Percentiles rank a stretch among this genome's conserved stretches.
These are phyloP conservation scores for Chamaea fasciata DNA, from an alignment of 2,113 vertebrate species.

Conservation along the genomic window DNA sequence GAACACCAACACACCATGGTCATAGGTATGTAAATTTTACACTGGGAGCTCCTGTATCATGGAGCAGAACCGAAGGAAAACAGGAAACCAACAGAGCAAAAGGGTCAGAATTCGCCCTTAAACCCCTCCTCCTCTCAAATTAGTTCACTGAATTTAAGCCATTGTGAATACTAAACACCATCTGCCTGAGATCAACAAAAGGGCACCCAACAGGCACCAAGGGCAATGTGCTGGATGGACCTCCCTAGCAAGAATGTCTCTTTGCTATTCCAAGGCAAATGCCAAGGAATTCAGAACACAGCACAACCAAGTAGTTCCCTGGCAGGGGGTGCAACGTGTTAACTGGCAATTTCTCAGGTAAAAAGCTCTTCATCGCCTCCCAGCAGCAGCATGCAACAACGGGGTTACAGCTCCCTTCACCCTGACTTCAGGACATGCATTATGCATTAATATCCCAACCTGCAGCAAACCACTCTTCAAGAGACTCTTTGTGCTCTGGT, in stretches of 20 bases:
- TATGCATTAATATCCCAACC: too few species aligned
- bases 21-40: rapidly evolving
- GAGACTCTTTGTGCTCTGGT: rapidly evolving
- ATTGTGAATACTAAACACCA: rapidly evolving
- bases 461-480: rapidly evolving
- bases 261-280: rapidly evolving
- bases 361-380: rapidly evolving
- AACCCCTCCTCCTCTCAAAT: rapidly evolving
- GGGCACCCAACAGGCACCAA: background rate
- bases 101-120: rapidly evolving
- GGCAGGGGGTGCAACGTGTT: rapidly evolving
- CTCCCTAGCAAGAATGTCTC: rapidly evolving
- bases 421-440: rapidly evolving
- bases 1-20: rapidly evolving
- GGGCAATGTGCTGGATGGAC: rapidly evolving
- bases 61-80: rapidly evolving
- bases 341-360: rapidly evolving
- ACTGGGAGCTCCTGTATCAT: too few species aligned
- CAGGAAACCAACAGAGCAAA: rapidly evolving
- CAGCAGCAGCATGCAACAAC: rapidly evolving
- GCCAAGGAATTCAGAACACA: background rate
- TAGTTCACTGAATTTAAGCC: rapidly evolving
- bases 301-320: rapidly evolving
- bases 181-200: rapidly evolving
- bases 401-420: rapidly evolving